Base-by-base conservation (phyloP, 2,113 vertebrate species). In the Motacilla tschutschensis region DNA sequence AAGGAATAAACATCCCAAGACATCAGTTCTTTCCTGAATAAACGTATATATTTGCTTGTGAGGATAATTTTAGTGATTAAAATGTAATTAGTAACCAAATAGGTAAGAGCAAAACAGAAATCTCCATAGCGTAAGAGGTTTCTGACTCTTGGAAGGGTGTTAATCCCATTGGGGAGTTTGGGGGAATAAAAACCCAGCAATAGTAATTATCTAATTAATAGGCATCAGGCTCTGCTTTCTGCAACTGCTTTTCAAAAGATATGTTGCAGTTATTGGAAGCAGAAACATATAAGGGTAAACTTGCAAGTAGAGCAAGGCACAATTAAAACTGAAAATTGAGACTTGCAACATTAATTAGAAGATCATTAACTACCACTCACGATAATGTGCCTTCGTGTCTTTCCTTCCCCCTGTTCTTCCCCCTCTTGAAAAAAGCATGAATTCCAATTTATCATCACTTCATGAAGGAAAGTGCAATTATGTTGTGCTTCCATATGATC, bases 241-340 rank as follows among this genome's bases (percentile, higher is more conserved):
- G 0, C 35, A 82, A 50, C 50, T 76, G 62, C 29, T 69, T 85
- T 88, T 80, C 31, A 54, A 24, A 41, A 25, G 46, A 7, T 60
- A 20, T 3, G 3, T 43, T 83, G 36, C 40, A 64, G 33, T 80
- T 88, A 35, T 14, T 86, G 41, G 50, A 77, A 7, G 46, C 43
- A 78, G 60, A 74, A 91, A 74, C 17, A 17, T 51, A 19, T 48
- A 19, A 74, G 47, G 70, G 25, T 71, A 72, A 85, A 44, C 77
- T 64, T 85, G 38, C 40, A 86, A 90, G 50, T 72, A 87, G 87
- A 84, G 58, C 70, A 91, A 84, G 59, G 25, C 54, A 47, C 47
- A 66, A 93, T 83, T 93, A 94, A 81, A 90, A 81, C 29, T 69
- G 69, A 59, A 93, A 93, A 90, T 67, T 58, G 50, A 83, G 79